phyloP scores from a whole-genome alignment of 2,113 vertebrate genomes.

The Sclerurus mexicanus region DNA sequence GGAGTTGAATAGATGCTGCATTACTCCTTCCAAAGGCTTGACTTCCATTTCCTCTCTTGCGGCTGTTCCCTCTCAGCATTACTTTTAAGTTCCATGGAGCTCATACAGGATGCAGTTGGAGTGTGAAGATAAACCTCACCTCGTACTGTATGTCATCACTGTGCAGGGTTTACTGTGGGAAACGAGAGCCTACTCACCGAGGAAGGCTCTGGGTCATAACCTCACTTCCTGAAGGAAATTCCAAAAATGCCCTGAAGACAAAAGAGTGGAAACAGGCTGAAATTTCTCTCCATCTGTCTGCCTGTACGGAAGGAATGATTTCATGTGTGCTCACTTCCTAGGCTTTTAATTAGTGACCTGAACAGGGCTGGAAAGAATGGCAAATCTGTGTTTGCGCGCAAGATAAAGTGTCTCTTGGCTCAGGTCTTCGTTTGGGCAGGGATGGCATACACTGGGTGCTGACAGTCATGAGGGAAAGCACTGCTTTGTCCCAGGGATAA shows the following conservation, averaged over 20 bases:
- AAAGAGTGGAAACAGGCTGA: constrained; percentile 77
- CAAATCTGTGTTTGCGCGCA: constrained; percentile 10
- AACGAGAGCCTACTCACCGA: constrained; percentile 57
- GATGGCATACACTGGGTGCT: neutral
- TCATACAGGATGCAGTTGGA: constrained; percentile 78
- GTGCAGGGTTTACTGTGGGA: constrained; percentile 73
- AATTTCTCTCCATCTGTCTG: constrained; percentile 78
- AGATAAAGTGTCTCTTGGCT: constrained; percentile 29
- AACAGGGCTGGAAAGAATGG: constrained; percentile 46
- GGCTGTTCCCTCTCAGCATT: neutral
- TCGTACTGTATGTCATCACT: constrained; percentile 54
- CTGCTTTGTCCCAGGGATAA: neutral
- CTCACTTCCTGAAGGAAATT: constrained; percentile 82
- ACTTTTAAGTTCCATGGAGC: constrained; percentile 57
- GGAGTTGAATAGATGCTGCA: neutral
- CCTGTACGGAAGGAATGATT: constrained; percentile 75
- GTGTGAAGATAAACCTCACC: constrained; percentile 78
- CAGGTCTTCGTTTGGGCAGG: neutral
- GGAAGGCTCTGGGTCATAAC: constrained; percentile 75
- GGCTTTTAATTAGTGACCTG: constrained; percentile 45
- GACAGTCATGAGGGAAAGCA: neutral
- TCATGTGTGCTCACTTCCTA: constrained; percentile 78
- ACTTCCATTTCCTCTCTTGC: constrained; percentile 33
- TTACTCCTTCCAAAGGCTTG: neutral
- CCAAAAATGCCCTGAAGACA: constrained; percentile 80